Evolutionary conservation across 2,888 invertebrate genomes (phyloP), one percentile per base, ranked within the genome.

Genomic region (Mechanitis messenoides): DNA sequence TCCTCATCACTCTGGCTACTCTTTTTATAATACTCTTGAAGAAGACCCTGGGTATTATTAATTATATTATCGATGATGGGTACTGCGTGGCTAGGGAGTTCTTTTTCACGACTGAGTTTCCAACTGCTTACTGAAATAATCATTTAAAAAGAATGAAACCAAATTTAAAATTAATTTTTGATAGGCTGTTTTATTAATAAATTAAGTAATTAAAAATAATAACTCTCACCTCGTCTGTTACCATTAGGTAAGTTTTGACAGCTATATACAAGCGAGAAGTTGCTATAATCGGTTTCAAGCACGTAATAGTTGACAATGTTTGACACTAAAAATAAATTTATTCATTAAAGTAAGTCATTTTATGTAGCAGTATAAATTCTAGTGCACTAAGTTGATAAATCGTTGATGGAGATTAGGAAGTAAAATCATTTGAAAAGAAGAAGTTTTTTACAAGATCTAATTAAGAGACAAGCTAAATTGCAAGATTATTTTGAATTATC

Each of bases 81-180:
- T 6, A 68, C 67, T 0, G 80, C 78, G 55, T 65, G 63, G 2
- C 56, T 3, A 42, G 66, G 78, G 0, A 87, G 72, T 0, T 77
- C 69, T 2, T 64, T 69, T 1, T 57, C 69, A 69, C 83, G 77
- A 62, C 87, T 84, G 0, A 88, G 68, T 64, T 84, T 84, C 89
- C 88, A 88, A 66, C 89, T 89, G 69, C 73, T 72, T 0, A 89
- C 89, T 90, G 73, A 5, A 65, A 69, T 31, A 31, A 31, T n/a
- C 28, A 50, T 50, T 9, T 31, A 31, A 28, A 3, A 9, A 20
- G 47, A 20, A n/a, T 6, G 4, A 47, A 47, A 35, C 35, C 6
- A 1, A 35, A 5, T 35, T 35, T 47, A 20, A 20, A 20, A 20
- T 20, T 20, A 20, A 47, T 5, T 1, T 47, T 3, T 1, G 2